A percentile compares a stretch with the other conserved stretches of the same genome.
Evolutionary conservation across 92 coral and sea anemone genomes (phyloP).

Genomic region (Epizoanthus illoricatus): DNA sequence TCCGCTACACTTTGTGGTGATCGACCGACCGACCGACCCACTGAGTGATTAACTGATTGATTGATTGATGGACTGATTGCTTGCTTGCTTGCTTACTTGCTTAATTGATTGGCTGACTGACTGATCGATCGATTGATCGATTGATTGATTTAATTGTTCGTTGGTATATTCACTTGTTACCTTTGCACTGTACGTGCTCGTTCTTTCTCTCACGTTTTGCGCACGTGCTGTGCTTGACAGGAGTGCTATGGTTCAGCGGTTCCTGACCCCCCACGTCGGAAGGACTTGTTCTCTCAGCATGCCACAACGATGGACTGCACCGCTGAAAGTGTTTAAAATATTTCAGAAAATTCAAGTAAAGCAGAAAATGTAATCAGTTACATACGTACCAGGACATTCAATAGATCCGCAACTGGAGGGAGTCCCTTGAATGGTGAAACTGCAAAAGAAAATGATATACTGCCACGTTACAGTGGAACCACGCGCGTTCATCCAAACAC

Average conservation of each 20-base stretch:
- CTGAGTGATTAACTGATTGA: too few relatives aligned
- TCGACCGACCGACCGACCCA: too few relatives aligned
- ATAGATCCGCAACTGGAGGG: slow-evolving; percentile 40
- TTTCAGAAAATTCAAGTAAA: neutral
- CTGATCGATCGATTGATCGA: too few relatives aligned
- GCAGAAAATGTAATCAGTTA: neutral
- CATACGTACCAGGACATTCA: slow-evolving; percentile 28
- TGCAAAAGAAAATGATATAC: neutral
- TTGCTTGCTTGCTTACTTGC: too few relatives aligned
- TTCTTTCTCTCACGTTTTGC: slow-evolving; percentile 9
- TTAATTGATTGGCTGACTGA: too few relatives aligned
- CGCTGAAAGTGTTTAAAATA: slow-evolving; percentile 7
- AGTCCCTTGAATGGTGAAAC: slow-evolving; percentile 35
- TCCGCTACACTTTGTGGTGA: too few relatives aligned
- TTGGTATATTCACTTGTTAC: neutral
- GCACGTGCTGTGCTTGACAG: neutral
- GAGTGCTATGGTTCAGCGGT: slow-evolving; percentile 5
- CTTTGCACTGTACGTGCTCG: neutral
- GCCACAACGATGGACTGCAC: slow-evolving; percentile 40
- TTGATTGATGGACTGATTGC: too few relatives aligned
- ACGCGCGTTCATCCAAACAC: too few relatives aligned
- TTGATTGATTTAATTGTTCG: too few relatives aligned
- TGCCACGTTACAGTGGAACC: too few relatives aligned
- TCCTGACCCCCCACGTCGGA: slow-evolving; percentile 17
- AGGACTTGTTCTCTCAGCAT: slow-evolving; percentile 14